Conservation (phyloP, 2,888 invertebrate species). For the Leptodirus hochenwartii region DNA sequence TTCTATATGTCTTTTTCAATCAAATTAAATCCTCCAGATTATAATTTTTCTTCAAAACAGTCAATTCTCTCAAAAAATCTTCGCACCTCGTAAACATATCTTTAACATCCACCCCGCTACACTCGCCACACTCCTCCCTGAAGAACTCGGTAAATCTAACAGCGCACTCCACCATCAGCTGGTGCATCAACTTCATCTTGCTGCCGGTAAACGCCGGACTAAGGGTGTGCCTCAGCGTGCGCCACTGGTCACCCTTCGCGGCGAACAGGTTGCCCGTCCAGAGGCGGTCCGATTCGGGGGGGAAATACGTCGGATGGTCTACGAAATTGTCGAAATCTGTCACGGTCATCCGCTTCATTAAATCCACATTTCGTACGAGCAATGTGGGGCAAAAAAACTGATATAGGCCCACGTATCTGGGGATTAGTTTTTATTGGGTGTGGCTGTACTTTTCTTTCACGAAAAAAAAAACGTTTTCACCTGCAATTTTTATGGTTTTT, state of each 20-base stretch:
- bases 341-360: slow-evolving; percentile 18
- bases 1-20: too few species aligned
- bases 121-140: background rate
- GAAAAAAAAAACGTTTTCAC: too few species aligned
- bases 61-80: too few species aligned
- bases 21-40: too few species aligned
- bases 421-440: too few species aligned
- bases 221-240: slow-evolving; percentile 20
- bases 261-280: slow-evolving; percentile 28
- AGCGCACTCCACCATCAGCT: slow-evolving; percentile 16
- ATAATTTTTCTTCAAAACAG: too few species aligned
- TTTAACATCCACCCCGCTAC: slow-evolving; percentile 25
- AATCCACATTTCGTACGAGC: slow-evolving; percentile 19
- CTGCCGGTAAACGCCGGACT: slow-evolving; percentile 21
- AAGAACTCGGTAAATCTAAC: slow-evolving; percentile 8
- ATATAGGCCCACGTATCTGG: slow-evolving; percentile 11
- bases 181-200: slow-evolving; percentile 20
- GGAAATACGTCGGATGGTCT: slow-evolving; percentile 15
- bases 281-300: slow-evolving; percentile 27
- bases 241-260: slow-evolving; percentile 18
- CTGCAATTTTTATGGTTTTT: too few species aligned
- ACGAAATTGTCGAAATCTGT: slow-evolving; percentile 16
- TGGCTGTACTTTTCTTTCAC: too few species aligned
- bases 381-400: slow-evolving; percentile 15
- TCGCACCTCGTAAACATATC: slow-evolving; percentile 29